Evolutionary conservation across 2,113 vertebrate species (phyloP).

Genomic region (Struthio camelus): DNA sequence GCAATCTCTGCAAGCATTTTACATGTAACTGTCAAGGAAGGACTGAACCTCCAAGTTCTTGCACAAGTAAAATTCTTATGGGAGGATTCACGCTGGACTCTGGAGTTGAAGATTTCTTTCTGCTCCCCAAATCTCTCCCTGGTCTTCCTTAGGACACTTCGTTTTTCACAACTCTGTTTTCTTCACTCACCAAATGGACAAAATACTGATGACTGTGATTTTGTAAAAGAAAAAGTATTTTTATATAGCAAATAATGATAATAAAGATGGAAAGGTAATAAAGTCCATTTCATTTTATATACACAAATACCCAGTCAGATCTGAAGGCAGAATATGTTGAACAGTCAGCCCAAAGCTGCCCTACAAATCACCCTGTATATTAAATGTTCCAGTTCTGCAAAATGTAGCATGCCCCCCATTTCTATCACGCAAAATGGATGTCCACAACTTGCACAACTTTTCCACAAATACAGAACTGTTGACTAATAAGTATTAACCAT

Average conservation of each 20-base stretch:
- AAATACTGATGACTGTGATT: not conserved
- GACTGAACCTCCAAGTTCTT: not conserved
- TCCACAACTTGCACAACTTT: not conserved
- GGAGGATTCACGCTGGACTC: not conserved
- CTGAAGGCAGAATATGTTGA: not conserved
- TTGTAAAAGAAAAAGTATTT: not conserved
- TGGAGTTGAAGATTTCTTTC: not conserved
- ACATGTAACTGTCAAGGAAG: fast-evolving
- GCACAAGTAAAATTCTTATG: not conserved
- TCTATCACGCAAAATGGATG: not conserved
- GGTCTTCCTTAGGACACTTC: not conserved
- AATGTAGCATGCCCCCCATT: not conserved
- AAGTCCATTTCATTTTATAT: not conserved
- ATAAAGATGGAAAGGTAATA: not conserved
- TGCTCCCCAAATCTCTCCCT: not conserved
- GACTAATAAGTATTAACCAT: not conserved
- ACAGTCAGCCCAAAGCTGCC: not conserved
- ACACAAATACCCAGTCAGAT: not conserved
- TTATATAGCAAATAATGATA: not conserved
- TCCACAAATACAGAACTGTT: not conserved
- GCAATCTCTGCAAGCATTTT: not conserved
- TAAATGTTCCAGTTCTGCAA: not conserved
- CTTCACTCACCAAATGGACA: not conserved
- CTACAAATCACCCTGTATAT: not conserved
- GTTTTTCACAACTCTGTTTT: not conserved